Evolutionary conservation across 1,140 invertebrate species (phyloP), one percentile per base, ranked within the genome.

Genomic region (Littorina saxatilis): DNA sequence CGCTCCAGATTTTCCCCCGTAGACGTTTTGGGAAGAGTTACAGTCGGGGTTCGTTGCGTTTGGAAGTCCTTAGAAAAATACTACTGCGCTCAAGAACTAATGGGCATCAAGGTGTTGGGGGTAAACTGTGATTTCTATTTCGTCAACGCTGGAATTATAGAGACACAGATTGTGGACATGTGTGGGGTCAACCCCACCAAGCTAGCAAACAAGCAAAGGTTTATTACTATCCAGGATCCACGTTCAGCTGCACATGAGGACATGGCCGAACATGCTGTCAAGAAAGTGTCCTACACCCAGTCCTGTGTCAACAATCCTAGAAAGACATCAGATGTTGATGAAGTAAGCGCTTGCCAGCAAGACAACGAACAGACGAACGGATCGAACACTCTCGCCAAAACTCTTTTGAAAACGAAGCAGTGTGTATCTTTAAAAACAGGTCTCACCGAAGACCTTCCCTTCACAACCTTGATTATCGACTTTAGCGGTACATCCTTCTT

Each of bases 61-160:
- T 63, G 61, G 61, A 63, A 29, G 61, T 32, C 61, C 27, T 13
- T 32, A 13, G 61, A 63, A 13, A 63, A 63, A 32, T 63, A 63
- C 61, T 39, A 35, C 27, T n/a, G 11, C 20, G 66, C 13, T 3
- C 15, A 32, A 27, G 35, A 27, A 23, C 20, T 70, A 5, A 17
- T 35, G 32, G 17, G 7, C 35, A 3, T 80, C 23, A 55, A 50
- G 70, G 39, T 50, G 11, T 15, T 72, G 17, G 27, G 61, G 11
- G 32, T 63, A n/a, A 63, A 32, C n/a, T 32, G 78, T 23, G 81
- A 78, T 23, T 43, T 85, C 4, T 85, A 83, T 74, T 85, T 85
- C 52, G 84, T 79, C 9, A 85, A 85, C 47, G 43, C 73, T 29
- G 84, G 83, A 5, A 63, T 77, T 39, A 80, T 85, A 40, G 70